A percentile compares a stretch with the other conserved stretches of the same genome.
Evolutionary conservation across 2,797 vertebrate species (phyloP).

Genomic region (Anabas testudineus): DNA sequence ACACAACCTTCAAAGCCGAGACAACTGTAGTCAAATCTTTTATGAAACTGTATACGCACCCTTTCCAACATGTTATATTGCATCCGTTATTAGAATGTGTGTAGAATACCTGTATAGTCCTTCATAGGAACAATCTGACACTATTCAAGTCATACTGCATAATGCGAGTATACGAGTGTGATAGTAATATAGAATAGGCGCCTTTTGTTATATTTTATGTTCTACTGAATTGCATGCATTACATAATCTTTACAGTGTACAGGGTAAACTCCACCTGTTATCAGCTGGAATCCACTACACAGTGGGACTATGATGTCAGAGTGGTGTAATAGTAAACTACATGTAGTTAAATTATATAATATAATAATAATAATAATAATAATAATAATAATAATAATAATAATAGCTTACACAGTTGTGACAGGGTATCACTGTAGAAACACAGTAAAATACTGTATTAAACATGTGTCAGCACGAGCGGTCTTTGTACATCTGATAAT

Average conservation of each 20-base stretch:
- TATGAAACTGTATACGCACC: background rate
- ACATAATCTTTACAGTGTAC: conserved; percentile 14
- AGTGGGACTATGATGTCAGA: background rate
- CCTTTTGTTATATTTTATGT: background rate
- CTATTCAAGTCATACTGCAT: too few species aligned
- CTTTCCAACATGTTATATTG: background rate
- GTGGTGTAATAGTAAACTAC: background rate
- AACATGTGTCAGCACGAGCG: too few species aligned
- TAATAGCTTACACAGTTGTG: background rate
- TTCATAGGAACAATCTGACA: background rate
- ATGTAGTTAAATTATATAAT: background rate
- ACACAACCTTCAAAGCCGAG: background rate
- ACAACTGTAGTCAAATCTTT: background rate
- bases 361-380: too few species aligned
- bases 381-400: too few species aligned
- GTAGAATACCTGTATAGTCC: background rate
- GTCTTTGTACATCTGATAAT: too few species aligned
- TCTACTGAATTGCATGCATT: conserved; percentile 9
- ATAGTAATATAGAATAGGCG: too few species aligned
- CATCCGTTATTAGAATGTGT: too few species aligned
- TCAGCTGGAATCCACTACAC: conserved; percentile 16
- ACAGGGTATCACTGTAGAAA: background rate
- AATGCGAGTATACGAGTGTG: too few species aligned
- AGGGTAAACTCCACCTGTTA: conserved; percentile 33
- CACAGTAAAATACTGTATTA: background rate